A percentile compares a stretch with the other conserved stretches of the same genome.
These are phyloP conservation scores for Embiotoca jacksoni DNA, from an alignment of 2,113 vertebrate genomes.

Conservation along the genomic window DNA sequence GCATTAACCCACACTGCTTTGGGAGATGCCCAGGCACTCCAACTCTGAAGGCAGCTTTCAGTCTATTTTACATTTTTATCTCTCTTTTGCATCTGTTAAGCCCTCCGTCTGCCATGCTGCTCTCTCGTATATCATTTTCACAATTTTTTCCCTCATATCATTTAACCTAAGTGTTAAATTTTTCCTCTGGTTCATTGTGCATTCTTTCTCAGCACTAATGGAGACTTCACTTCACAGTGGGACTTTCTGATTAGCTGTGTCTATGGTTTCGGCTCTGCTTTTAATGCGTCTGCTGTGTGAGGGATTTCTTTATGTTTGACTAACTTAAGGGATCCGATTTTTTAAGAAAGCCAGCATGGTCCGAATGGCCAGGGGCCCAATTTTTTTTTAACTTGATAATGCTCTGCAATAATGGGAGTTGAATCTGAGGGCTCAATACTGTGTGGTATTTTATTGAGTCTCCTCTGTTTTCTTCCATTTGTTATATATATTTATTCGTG, in stretches of 20 bases:
- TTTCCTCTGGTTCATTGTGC: slow-evolving; percentile 1
- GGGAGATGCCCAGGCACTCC: slow-evolving; percentile 36
- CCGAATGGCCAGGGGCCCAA: slow-evolving; percentile 25
- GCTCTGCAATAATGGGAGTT: slow-evolving; percentile 26
- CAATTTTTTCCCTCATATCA: neutral
- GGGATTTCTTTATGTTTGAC: slow-evolving; percentile 49
- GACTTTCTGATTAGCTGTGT: slow-evolving; percentile 46
- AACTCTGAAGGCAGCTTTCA: slow-evolving; percentile 37
- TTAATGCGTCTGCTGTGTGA: slow-evolving; percentile 36
- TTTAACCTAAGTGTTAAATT: slow-evolving; percentile 19
- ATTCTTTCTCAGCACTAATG: slow-evolving; percentile 7
- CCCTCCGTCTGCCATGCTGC: slow-evolving; percentile 1
- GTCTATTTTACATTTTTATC: slow-evolving; percentile 58
- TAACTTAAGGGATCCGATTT: slow-evolving; percentile 44
- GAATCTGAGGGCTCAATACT: slow-evolving; percentile 50
- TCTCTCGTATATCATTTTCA: slow-evolving; percentile 15
- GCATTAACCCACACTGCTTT: slow-evolving; percentile 60
- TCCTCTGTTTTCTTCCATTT: slow-evolving; percentile 29
- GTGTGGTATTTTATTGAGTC: slow-evolving; percentile 27
- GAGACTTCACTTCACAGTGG: slow-evolving; percentile 34
- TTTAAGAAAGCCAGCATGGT: slow-evolving; percentile 19
- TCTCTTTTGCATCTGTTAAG: slow-evolving; percentile 47
- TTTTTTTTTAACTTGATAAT: slow-evolving; percentile 41
- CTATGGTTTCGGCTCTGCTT: slow-evolving; percentile 18
- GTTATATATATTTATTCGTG: slow-evolving; percentile 63